Percentiles rank a stretch among this genome's conserved stretches.
These are phyloP conservation scores for Nematostella vectensis DNA, from an alignment of 92 coral and sea anemone species.

Conservation along the genomic window DNA sequence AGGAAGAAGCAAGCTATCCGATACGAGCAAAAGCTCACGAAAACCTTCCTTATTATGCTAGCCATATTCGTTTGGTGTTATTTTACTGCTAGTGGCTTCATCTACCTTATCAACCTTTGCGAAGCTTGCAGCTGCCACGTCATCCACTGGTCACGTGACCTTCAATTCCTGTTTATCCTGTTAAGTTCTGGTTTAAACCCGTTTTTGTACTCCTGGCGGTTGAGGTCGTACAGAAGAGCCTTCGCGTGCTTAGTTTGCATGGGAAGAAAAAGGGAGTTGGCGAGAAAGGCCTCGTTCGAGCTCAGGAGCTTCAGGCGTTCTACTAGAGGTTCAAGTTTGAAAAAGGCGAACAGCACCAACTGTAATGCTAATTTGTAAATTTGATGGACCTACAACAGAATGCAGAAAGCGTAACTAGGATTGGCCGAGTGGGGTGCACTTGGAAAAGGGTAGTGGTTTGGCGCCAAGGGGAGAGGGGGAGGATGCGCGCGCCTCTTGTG, in stretches of 20 bases:
- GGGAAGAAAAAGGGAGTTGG: conserved; percentile 43
- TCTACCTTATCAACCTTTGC: conserved; percentile 79
- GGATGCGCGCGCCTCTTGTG: no score
- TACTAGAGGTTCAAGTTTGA: conserved; percentile 5
- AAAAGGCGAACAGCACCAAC: not conserved
- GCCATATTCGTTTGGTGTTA: conserved; percentile 62
- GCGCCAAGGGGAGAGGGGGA: no score
- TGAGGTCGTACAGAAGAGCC: conserved; percentile 52
- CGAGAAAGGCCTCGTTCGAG: conserved; percentile 32
- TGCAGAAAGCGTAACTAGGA: no score
- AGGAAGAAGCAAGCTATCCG: conserved; percentile 48
- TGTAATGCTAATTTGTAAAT: no score
- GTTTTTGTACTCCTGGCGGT: conserved; percentile 82
- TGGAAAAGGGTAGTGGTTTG: no score
- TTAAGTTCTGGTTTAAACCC: conserved; percentile 86
- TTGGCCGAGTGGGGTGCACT: no score
- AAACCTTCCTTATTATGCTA: conserved; percentile 76
- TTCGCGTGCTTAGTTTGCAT: conserved; percentile 60
- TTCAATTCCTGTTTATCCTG: conserved; percentile 74
- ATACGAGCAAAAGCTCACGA: conserved; percentile 80
- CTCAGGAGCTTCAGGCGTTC: conserved; percentile 41
- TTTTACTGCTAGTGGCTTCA: conserved; percentile 62
- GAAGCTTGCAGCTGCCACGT: conserved; percentile 55
- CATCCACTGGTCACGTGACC: conserved; percentile 77
- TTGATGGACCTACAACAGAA: no score